A percentile compares a stretch with the other conserved stretches of the same genome.
Evolutionary conservation across 1,140 invertebrate genomes (phyloP).

Genomic region (Xylocopa sonorina): DNA sequence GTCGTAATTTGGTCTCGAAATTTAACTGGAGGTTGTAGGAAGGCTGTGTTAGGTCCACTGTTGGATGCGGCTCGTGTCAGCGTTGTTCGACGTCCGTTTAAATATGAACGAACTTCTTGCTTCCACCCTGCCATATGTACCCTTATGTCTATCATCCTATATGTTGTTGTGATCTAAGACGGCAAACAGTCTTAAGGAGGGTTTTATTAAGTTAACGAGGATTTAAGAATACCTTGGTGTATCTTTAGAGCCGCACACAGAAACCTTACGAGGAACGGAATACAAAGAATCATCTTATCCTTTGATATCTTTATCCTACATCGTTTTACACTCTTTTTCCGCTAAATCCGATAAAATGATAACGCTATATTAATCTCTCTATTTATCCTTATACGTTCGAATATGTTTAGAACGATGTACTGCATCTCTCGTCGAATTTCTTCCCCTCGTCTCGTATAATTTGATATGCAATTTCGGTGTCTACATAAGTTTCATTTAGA

Average conservation of each 20-base stretch:
- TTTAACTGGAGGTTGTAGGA: conserved; percentile 56
- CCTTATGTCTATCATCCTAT: conserved; percentile 59
- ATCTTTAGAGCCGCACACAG: conserved; percentile 70
- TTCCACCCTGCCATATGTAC: conserved; percentile 71
- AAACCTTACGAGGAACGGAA: conserved; percentile 67
- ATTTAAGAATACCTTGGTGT: conserved; percentile 79
- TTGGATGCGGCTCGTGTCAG: conserved; percentile 74
- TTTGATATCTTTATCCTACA: conserved; percentile 26
- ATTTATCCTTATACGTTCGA: neutral
- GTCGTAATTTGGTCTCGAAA: conserved; percentile 30
- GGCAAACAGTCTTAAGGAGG: conserved; percentile 79
- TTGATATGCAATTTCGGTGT: neutral
- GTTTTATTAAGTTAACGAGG: conserved; percentile 77
- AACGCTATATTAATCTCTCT: neutral
- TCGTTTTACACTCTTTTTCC: neutral
- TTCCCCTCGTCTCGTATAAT: too few species aligned
- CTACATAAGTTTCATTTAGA: conserved; percentile 27
- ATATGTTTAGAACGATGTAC: neutral
- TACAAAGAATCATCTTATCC: conserved; percentile 18
- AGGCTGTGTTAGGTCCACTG: conserved; percentile 69
- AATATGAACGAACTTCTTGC: conserved; percentile 69
- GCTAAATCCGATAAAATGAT: too few species aligned
- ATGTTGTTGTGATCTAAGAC: conserved; percentile 72
- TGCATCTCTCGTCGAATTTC: too few species aligned
- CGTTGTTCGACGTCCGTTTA: conserved; percentile 65